A percentile compares a stretch with the other conserved stretches of the same genome.
These are phyloP conservation scores for Phainopepla nitens DNA, from an alignment of 2,113 vertebrate species.

Conservation along the genomic window DNA sequence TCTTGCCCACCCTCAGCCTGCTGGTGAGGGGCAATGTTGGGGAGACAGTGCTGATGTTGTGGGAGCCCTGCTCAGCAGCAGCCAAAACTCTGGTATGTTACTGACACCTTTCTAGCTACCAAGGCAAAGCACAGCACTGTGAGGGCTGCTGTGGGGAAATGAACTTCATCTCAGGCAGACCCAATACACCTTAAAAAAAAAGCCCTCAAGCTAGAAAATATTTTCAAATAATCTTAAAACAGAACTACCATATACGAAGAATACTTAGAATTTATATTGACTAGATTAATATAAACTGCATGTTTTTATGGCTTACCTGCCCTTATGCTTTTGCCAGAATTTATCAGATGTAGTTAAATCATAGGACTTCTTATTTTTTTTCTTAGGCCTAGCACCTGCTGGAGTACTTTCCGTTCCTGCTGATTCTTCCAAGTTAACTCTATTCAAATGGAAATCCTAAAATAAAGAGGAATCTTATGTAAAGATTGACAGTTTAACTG, in stretches of 20 bases:
- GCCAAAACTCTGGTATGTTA: neutral
- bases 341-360: conserved; percentile 91
- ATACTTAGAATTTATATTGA: neutral
- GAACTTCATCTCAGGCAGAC: neutral
- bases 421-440: conserved; percentile 90
- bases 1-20: neutral
- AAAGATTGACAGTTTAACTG: neutral
- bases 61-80: neutral
- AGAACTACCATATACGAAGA: neutral
- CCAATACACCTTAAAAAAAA: neutral
- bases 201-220: neutral
- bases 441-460: conserved; percentile 95
- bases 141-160: neutral
- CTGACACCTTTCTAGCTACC: neutral
- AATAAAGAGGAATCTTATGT: neutral
- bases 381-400: conserved; percentile 93
- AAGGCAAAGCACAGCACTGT: neutral
- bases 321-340: conserved; percentile 99
- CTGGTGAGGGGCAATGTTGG: neutral
- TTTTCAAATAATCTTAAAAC: neutral
- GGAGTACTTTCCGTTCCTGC: conserved; percentile 81
- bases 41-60: neutral
- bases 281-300: neutral
- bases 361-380: conserved; percentile 92
- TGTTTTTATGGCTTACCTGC: conserved; percentile 80